Conservation (phyloP, 1,140 invertebrate species). For the Drosophila ficusphila region DNA sequence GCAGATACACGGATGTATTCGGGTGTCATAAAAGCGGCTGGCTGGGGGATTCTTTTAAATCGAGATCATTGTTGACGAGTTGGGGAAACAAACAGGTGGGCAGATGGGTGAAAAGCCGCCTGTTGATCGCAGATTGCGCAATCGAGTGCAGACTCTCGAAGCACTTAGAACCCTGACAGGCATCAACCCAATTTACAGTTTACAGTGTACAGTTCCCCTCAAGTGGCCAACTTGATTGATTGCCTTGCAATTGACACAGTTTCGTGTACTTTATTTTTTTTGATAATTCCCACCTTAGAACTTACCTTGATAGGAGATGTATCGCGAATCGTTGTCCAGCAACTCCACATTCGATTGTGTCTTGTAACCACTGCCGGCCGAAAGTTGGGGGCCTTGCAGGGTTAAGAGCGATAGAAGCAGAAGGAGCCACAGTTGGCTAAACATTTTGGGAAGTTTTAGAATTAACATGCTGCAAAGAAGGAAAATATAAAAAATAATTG, state of each 20-base stretch:
- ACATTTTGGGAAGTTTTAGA: slow-evolving; percentile 72
- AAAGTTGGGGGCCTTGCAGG: slow-evolving; percentile 25
- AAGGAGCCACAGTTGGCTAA: slow-evolving; percentile 29
- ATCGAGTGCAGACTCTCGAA: slow-evolving; percentile 38
- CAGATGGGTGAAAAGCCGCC: slow-evolving; percentile 18
- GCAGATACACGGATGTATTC: slow-evolving; percentile 18
- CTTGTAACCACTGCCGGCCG: slow-evolving; percentile 28
- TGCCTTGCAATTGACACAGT: slow-evolving; percentile 70
- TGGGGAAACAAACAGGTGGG: slow-evolving; percentile 10
- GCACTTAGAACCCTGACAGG: slow-evolving; percentile 60
- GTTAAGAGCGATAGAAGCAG: slow-evolving; percentile 46
- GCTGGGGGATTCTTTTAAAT: slow-evolving; percentile 17
- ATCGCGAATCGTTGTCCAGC: slow-evolving; percentile 83
- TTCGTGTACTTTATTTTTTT: slow-evolving; percentile 40
- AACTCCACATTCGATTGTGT: slow-evolving; percentile 62
- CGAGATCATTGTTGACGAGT: slow-evolving; percentile 15
- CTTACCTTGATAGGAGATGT: slow-evolving; percentile 85
- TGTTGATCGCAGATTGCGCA: slow-evolving; percentile 39
- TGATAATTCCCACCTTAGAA: slow-evolving; percentile 53
- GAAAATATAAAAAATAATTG: not conserved
- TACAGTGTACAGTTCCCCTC: slow-evolving; percentile 49
- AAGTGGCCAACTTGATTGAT: slow-evolving; percentile 64
- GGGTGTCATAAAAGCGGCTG: slow-evolving; percentile 34
- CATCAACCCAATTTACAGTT: slow-evolving; percentile 67
- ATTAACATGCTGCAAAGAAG: slow-evolving; percentile 73